These are phyloP conservation scores for Tipula unca DNA, from an alignment of 2,888 invertebrate species.

Conservation along the genomic window DNA sequence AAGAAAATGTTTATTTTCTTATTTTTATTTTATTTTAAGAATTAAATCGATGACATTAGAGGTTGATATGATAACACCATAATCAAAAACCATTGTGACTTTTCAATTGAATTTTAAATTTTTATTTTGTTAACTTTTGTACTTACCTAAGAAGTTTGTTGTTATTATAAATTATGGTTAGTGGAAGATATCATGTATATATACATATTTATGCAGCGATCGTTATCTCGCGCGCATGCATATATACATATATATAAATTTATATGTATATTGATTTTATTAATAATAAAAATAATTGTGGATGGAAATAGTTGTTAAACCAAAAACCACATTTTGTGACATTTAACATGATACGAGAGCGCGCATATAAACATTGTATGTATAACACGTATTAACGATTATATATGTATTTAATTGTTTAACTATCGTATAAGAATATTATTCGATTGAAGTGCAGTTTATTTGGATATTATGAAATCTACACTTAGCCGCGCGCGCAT, in stretches of 20 bases:
- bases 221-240: not conserved
- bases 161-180: not conserved
- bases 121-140: not conserved
- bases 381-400: not conserved
- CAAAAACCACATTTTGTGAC: constrained; percentile 8
- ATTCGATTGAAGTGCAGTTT: not conserved
- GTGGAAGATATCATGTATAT: not conserved
- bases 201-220: not conserved
- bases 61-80: constrained; percentile 14
- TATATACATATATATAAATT: not conserved
- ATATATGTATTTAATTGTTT: not conserved
- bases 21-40: not conserved
- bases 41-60: constrained; percentile 8
- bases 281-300: not conserved
- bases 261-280: not conserved
- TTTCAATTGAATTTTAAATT: constrained; percentile 8
- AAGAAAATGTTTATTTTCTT: not conserved
- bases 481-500: not conserved
- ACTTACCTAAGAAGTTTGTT: not conserved
- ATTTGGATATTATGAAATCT: not conserved
- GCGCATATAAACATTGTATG: not conserved
- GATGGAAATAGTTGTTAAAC: not conserved
- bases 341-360: not conserved
- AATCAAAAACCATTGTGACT: constrained; percentile 8
- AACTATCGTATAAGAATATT: too few species aligned